Evolutionary conservation across 2,888 invertebrate species (phyloP).

Genomic region (Leptinotarsa rubiginosa): DNA sequence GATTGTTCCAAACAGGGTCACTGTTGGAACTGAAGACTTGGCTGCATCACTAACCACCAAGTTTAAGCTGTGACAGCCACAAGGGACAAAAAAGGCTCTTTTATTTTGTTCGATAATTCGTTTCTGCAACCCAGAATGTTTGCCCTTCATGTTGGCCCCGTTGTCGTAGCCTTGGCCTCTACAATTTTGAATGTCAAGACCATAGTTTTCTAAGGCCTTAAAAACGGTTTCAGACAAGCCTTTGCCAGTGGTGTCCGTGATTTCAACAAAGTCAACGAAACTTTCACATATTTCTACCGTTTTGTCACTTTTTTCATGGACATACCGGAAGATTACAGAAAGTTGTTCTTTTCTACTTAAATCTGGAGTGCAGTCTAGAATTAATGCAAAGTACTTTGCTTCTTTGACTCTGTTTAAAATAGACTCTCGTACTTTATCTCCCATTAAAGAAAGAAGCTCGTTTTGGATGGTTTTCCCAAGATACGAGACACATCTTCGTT

Average conservation of each 20-base stretch:
- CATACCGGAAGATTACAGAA: background rate
- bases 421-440: background rate
- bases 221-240: background rate
- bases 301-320: background rate
- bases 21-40: background rate
- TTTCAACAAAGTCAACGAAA: background rate
- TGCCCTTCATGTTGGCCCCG: background rate
- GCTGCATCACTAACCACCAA: background rate
- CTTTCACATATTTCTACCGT: background rate
- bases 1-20: background rate
- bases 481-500: background rate
- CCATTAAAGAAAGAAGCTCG: background rate
- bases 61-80: background rate
- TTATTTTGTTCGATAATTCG: background rate
- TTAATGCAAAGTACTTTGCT: slow-evolving; percentile 8
- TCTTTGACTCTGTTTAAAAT: slow-evolving; percentile 3
- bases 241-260: background rate
- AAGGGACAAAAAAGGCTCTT: background rate
- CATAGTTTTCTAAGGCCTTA: background rate
- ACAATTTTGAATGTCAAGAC: background rate
- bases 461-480: background rate
- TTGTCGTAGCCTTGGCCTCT: background rate
- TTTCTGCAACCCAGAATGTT: background rate
- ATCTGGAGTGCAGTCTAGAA: slow-evolving; percentile 21
- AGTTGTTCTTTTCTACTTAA: slow-evolving; percentile 16